Percentiles rank a stretch among this genome's conserved stretches.
phyloP scores from a whole-genome alignment of 2,888 invertebrate genomes.

The Xestia sexstrigata region DNA sequence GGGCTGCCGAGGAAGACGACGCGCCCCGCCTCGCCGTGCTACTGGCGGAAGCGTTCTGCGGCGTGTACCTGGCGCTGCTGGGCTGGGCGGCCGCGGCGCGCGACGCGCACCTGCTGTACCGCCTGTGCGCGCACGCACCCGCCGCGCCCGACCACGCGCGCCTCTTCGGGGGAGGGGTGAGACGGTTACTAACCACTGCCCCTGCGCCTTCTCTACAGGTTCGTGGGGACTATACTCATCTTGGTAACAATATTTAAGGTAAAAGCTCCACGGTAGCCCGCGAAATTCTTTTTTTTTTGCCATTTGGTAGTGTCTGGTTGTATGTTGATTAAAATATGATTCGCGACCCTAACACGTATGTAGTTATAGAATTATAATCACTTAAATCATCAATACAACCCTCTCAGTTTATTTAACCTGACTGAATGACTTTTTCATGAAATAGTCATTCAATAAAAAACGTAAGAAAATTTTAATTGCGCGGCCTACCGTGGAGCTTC shows the following conservation, averaged over 20 bases:
- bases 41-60: slow-evolving; percentile 97
- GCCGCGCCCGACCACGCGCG: slow-evolving; percentile 94
- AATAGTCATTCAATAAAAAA: too few species aligned
- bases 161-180: slow-evolving; percentile 97
- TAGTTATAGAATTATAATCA: too few species aligned
- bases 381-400: too few species aligned
- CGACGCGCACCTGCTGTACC: slow-evolving; percentile 97
- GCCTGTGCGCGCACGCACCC: slow-evolving; percentile 96
- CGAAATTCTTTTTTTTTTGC: too few species aligned
- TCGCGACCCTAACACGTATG: too few species aligned
- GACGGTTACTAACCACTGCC: slow-evolving; percentile 95
- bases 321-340: too few species aligned
- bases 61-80: slow-evolving; percentile 97
- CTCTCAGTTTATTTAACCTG: too few species aligned
- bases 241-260: not conserved
- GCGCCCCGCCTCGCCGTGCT: slow-evolving; percentile 97
- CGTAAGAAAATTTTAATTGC: too few species aligned
- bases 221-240: slow-evolving; percentile 30
- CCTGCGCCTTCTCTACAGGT: slow-evolving; percentile 88
- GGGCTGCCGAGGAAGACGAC: slow-evolving; percentile 98
- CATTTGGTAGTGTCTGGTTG: too few species aligned
- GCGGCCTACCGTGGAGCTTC: too few species aligned
- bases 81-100: slow-evolving; percentile 98
- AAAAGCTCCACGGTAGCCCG: too few species aligned
- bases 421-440: too few species aligned